A percentile compares a stretch with the other conserved stretches of the same genome.
These are phyloP conservation scores for Neodiprion lecontei DNA, from an alignment of 1,140 invertebrate species.

Conservation along the genomic window DNA sequence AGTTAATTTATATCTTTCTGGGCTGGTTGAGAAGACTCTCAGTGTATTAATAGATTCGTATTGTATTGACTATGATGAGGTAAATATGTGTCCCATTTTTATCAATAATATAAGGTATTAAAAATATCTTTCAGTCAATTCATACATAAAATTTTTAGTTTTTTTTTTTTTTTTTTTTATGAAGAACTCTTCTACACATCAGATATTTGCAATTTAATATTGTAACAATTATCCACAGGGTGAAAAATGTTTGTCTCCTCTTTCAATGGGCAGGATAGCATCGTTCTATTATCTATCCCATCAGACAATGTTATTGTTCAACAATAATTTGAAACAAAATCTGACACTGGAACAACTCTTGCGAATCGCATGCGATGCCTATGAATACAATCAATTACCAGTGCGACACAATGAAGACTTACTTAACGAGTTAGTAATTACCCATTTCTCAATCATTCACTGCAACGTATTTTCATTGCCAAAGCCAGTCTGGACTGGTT, in stretches of 20 bases:
- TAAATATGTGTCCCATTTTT: slow-evolving; percentile 34
- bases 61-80: slow-evolving; percentile 75
- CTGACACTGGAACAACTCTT: slow-evolving; percentile 79
- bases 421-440: slow-evolving; percentile 78
- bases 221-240: slow-evolving; percentile 63
- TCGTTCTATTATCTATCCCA: slow-evolving; percentile 98
- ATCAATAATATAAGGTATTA: background rate
- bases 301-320: slow-evolving; percentile 87
- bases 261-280: slow-evolving; percentile 90
- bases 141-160: background rate
- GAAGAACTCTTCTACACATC: slow-evolving; percentile 10
- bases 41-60: slow-evolving; percentile 75
- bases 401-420: slow-evolving; percentile 98
- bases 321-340: slow-evolving; percentile 70
- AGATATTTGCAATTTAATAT: slow-evolving; percentile 19
- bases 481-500: no score
- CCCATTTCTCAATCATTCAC: background rate
- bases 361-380: slow-evolving; percentile 79
- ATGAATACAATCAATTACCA: slow-evolving; percentile 94
- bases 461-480: background rate
- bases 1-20: slow-evolving; percentile 78
- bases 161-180: slow-evolving; percentile 13
- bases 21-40: slow-evolving; percentile 80
- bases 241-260: slow-evolving; percentile 73
- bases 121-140: slow-evolving; percentile 5